phyloP scores from a whole-genome alignment of 2,113 vertebrate species.

The Equus przewalskii region DNA sequence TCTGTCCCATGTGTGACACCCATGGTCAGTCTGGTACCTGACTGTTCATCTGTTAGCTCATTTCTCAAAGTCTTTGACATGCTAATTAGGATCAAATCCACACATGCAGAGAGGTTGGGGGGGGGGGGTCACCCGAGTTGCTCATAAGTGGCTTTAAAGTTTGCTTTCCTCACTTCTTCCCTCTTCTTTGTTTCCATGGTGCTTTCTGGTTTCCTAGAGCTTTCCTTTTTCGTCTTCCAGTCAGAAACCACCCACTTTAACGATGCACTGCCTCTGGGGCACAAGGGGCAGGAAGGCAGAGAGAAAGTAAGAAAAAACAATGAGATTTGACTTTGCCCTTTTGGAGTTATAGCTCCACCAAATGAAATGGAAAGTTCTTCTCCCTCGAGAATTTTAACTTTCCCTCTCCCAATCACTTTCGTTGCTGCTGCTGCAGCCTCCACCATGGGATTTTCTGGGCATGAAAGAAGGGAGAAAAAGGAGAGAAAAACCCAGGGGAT shows the following conservation, averaged over 20 bases:
- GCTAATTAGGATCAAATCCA: conserved; percentile 50
- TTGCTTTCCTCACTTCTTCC: conserved; percentile 61
- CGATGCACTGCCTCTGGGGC: not conserved
- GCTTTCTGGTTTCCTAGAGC: conserved; percentile 60
- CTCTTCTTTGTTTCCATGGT: conserved; percentile 13
- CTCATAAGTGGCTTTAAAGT: conserved; percentile 22
- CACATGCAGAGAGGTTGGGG: not conserved
- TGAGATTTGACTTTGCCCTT: conserved; percentile 31
- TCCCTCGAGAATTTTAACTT: conserved; percentile 59
- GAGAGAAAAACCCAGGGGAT: conserved; percentile 65
- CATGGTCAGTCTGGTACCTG: conserved; percentile 14
- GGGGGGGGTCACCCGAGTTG: not conserved
- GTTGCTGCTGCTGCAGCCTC: not conserved
- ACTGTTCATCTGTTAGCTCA: conserved; percentile 44
- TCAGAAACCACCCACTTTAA: conserved; percentile 43
- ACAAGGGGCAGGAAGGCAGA: not conserved
- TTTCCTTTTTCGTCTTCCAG: conserved; percentile 13
- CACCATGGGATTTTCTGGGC: conserved; percentile 65
- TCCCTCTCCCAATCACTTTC: conserved; percentile 6
- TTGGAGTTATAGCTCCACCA: conserved; percentile 8
- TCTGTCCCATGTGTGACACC: not conserved
- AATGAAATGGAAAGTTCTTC: conserved; percentile 1
- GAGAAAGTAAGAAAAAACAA: not conserved
- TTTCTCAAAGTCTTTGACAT: conserved; percentile 28
- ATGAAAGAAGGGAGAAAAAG: conserved; percentile 3